These are phyloP conservation scores for Drosophila phalerata DNA, from an alignment of 2,888 invertebrate species.

Conservation along the genomic window DNA sequence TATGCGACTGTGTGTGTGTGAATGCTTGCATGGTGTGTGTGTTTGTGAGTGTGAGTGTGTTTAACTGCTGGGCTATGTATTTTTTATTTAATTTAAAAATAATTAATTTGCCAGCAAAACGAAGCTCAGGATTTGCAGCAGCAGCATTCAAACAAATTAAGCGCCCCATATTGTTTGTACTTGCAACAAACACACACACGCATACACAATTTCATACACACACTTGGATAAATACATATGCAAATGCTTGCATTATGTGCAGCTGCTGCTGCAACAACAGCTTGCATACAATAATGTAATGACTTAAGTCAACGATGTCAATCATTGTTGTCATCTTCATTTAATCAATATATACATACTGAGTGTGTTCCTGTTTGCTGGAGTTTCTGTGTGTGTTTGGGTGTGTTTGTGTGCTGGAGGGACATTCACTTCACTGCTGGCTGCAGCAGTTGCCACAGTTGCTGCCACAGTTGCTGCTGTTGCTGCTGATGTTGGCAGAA, in stretches of 20 bases:
- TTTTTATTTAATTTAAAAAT: slow-evolving; percentile 67
- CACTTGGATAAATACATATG: slow-evolving; percentile 13
- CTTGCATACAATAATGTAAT: slow-evolving; percentile 72
- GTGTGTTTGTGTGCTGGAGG: slow-evolving; percentile 21
- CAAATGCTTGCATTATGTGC: slow-evolving; percentile 44
- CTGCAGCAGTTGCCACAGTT: slow-evolving; percentile 26
- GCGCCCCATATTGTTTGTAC: slow-evolving; percentile 50
- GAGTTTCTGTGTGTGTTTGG: neutral
- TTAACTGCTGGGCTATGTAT: slow-evolving; percentile 45
- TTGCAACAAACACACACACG: slow-evolving; percentile 25
- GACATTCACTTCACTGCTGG: slow-evolving; percentile 44
- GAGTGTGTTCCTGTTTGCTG: slow-evolving; percentile 17
- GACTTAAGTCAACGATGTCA: slow-evolving; percentile 73
- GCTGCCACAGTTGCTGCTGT: slow-evolving; percentile 1
- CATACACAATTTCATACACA: neutral
- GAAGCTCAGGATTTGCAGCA: slow-evolving; percentile 38
- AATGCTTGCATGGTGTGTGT: neutral
- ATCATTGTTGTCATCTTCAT: slow-evolving; percentile 75
- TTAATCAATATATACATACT: slow-evolving; percentile 60
- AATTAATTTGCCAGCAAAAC: slow-evolving; percentile 58
- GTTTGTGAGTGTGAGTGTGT: slow-evolving; percentile 10
- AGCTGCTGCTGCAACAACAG: slow-evolving; percentile 48
- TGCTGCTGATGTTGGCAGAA: slow-evolving; percentile 56
- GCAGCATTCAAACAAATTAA: slow-evolving; percentile 66
- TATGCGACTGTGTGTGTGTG: slow-evolving; percentile 11